Conservation (phyloP, 2,888 invertebrate species). For the Amphipyra tragopoginis region DNA sequence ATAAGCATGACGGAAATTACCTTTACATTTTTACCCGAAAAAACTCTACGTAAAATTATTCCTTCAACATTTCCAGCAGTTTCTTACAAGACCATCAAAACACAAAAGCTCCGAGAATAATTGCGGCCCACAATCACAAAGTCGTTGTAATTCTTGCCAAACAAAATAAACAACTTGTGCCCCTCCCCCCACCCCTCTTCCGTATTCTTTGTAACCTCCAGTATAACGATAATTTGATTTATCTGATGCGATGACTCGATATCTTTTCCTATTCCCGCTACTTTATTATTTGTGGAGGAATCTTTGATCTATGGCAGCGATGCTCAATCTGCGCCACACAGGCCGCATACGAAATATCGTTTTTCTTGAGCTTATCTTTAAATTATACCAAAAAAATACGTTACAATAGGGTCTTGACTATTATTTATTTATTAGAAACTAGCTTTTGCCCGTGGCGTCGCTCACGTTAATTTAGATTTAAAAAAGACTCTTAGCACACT, state of each 20-base stretch:
- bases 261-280: slow-evolving; percentile 36
- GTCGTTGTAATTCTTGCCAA: slow-evolving; percentile 20
- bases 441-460: too few species aligned
- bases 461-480: too few species aligned
- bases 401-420: too few species aligned
- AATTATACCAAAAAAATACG: too few species aligned
- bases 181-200: slow-evolving; percentile 12
- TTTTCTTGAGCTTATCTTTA: background rate
- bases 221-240: slow-evolving; percentile 55
- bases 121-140: slow-evolving; percentile 16
- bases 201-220: slow-evolving; percentile 36
- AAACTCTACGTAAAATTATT: background rate
- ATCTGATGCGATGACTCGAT: slow-evolving; percentile 56
- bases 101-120: slow-evolving; percentile 15
- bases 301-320: slow-evolving; percentile 28
- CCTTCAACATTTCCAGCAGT: background rate
- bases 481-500: too few species aligned
- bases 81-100: background rate
- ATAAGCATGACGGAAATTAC: too few species aligned
- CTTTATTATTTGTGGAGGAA: slow-evolving; percentile 46
- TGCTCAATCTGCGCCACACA: slow-evolving; percentile 14
- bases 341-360: background rate
- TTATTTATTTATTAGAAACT: too few species aligned
- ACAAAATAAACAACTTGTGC: slow-evolving; percentile 28
- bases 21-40: background rate